Evolutionary conservation across 1,140 invertebrate genomes (phyloP).

Genomic region (Plodia interpunctella): DNA sequence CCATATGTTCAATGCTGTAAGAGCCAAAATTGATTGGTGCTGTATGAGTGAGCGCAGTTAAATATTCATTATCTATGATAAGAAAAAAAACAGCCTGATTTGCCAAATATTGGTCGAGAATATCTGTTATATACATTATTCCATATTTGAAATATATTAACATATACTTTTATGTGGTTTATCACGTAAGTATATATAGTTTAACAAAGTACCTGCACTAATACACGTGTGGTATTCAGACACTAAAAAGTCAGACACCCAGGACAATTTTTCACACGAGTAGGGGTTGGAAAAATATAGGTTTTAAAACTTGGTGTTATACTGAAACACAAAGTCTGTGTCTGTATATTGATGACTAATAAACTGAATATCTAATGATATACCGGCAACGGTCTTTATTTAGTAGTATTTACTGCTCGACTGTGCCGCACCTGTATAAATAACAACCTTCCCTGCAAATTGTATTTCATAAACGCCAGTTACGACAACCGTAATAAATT

Average conservation of each 20-base stretch:
- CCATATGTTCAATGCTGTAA: conserved; percentile 19
- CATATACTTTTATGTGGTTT: not conserved
- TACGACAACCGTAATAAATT: conserved; percentile 23
- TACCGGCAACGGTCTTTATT: conserved; percentile 25
- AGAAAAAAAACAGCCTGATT: conserved; percentile 28
- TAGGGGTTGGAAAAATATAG: too few relatives aligned
- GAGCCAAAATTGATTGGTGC: conserved; percentile 12
- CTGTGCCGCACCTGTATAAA: conserved; percentile 25
- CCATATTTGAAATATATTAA: conserved; percentile 8
- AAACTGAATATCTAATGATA: conserved; percentile 25
- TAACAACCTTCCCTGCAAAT: conserved; percentile 22
- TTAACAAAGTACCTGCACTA: too few relatives aligned
- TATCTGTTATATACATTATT: conserved; percentile 7
- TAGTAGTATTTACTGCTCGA: conserved; percentile 25
- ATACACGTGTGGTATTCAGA: too few relatives aligned
- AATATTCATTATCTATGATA: conserved; percentile 47
- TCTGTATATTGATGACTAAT: conserved; percentile 8
- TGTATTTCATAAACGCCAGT: conserved; percentile 24
- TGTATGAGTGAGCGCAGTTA: conserved; percentile 16
- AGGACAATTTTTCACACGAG: too few relatives aligned
- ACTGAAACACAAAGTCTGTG: not conserved
- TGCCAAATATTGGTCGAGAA: conserved; percentile 27
- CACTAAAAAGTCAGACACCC: too few relatives aligned
- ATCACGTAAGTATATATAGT: too few relatives aligned
- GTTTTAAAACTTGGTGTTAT: not conserved